Conservation (phyloP, 2,888 invertebrate genomes). For the Anodontia alba region DNA sequence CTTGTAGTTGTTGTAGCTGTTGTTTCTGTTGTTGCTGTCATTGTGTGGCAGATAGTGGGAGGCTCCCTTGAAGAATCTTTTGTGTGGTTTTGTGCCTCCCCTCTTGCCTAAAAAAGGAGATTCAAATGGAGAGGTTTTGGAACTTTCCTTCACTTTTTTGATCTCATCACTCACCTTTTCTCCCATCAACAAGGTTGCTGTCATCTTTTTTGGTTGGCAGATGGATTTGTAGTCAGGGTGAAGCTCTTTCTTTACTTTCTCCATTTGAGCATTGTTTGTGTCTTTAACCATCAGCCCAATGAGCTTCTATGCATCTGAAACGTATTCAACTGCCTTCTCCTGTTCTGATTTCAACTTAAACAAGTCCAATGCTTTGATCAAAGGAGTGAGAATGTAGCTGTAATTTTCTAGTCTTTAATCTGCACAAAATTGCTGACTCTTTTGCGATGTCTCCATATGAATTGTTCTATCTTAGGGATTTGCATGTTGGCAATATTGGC, state of each 20-base stretch:
- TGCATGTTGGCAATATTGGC: conserved; percentile 12
- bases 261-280: conserved; percentile 1
- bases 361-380: not conserved
- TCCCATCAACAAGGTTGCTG: not conserved
- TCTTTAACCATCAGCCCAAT: not conserved
- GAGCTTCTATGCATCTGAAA: not conserved
- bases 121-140: not conserved
- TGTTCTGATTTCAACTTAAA: not conserved
- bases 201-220: not conserved
- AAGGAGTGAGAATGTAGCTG: not conserved
- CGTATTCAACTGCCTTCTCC: not conserved
- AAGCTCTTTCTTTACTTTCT: conserved; percentile 2
- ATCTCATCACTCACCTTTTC: not conserved
- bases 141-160: conserved; percentile 1
- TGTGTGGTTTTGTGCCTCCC: not conserved
- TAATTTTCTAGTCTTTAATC: conserved; percentile 2
- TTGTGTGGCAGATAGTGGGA: not conserved
- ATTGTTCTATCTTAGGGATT: not conserved
- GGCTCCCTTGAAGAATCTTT: not conserved
- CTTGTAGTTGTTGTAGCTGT: not conserved
- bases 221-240: not conserved
- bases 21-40: not conserved
- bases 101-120: not conserved
- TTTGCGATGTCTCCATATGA: not conserved
- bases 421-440: not conserved